Evolutionary conservation across 2,797 vertebrate species (phyloP).

Genomic region (Oreortyx pictus): DNA sequence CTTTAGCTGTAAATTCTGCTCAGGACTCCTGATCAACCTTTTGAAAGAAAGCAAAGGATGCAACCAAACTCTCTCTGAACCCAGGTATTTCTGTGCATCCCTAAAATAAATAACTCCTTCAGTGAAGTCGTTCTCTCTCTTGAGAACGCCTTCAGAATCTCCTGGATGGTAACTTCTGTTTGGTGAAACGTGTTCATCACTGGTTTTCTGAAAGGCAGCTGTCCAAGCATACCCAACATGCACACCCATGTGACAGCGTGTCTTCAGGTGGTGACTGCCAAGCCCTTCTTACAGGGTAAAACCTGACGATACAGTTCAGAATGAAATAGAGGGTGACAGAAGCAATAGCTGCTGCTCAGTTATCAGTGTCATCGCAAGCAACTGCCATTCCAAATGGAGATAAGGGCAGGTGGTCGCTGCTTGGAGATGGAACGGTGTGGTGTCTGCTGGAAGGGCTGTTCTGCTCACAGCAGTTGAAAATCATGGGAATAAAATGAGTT

Average conservation of each 20-base stretch:
- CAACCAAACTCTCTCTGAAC: rapidly evolving
- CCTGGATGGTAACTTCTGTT: background rate
- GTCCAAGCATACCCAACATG: background rate
- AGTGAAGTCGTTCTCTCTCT: background rate
- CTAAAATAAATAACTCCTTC: background rate
- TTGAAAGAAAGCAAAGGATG: rapidly evolving
- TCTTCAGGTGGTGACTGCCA: rapidly evolving
- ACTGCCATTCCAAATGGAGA: background rate
- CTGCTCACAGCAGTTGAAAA: background rate
- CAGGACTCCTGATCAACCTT: background rate
- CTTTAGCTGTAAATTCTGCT: background rate
- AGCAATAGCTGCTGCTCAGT: rapidly evolving
- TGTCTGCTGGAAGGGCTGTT: rapidly evolving
- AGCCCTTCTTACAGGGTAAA: background rate
- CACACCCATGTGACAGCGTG: rapidly evolving
- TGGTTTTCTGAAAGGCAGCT: background rate
- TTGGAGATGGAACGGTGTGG: rapidly evolving
- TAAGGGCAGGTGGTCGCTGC: too few relatives aligned
- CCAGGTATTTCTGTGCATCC: background rate
- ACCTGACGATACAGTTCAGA: background rate
- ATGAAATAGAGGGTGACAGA: background rate
- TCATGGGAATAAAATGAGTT: background rate
- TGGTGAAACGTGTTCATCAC: background rate
- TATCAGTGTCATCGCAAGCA: background rate
- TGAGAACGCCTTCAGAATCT: background rate